Conservation (phyloP, 2,888 invertebrate genomes). For the Carabus problematicus region DNA sequence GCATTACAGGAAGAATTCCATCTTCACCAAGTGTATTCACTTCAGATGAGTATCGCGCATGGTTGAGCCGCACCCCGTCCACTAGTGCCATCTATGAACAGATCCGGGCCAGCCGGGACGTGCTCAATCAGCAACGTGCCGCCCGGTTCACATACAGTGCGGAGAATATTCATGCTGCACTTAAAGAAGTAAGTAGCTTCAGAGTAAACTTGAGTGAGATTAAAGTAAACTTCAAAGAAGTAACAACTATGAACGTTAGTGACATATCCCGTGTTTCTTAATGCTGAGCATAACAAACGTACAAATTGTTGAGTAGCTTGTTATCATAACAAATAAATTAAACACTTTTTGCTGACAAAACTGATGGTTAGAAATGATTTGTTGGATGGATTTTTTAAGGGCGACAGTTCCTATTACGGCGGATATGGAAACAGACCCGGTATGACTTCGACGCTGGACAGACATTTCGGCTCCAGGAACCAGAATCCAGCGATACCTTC, state of each 20-base stretch:
- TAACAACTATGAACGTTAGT: no score
- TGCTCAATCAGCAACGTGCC: constrained; percentile 71
- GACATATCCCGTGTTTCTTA: no score
- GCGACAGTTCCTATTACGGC: constrained; percentile 65
- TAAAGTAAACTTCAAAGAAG: no score
- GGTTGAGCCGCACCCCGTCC: constrained; percentile 88
- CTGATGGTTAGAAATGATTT: no score
- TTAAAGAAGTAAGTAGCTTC: constrained; percentile 74
- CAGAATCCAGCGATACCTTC: constrained; percentile 71
- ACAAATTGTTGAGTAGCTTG: no score
- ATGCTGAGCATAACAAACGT: no score
- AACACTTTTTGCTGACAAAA: no score
- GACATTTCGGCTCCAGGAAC: constrained; percentile 66
- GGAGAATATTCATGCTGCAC: constrained; percentile 87
- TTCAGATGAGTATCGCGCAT: constrained; percentile 91
- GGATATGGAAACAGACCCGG: constrained; percentile 73
- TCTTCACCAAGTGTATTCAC: constrained; percentile 72
- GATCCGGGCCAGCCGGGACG: constrained; percentile 81
- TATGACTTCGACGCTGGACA: constrained; percentile 72
- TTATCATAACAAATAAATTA: no score
- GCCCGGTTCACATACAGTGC: constrained; percentile 88
- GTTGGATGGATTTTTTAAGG: no score
- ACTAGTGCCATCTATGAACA: constrained; percentile 93
- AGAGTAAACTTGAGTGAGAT: neutral
- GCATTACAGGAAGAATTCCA: constrained; percentile 53